Evolutionary conservation across 2,113 vertebrate genomes (phyloP).

Genomic region (Columbina picui): DNA sequence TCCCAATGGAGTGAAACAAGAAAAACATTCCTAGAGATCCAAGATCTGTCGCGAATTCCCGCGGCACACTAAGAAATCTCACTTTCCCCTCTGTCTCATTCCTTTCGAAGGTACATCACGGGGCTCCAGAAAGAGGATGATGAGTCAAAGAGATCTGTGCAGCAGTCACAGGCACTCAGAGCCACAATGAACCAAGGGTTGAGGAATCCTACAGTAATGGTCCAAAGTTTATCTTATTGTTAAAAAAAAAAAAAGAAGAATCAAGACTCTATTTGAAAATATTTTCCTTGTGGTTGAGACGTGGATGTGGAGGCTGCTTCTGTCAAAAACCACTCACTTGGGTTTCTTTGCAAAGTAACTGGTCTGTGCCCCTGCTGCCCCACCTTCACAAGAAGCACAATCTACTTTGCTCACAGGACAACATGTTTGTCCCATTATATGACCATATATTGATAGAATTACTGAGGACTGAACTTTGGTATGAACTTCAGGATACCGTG

Average conservation of each 20-base stretch:
- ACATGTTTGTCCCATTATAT: neutral
- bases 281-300: neutral
- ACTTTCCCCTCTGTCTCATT: conserved; percentile 1
- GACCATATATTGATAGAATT: neutral
- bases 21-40: conserved; percentile 56
- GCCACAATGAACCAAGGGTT: neutral
- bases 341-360: neutral
- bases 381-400: neutral
- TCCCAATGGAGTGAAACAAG: conserved; percentile 59
- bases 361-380: neutral
- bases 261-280: neutral
- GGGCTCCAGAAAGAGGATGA: neutral
- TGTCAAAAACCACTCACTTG: neutral
- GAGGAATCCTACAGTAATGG: neutral
- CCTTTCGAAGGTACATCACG: neutral
- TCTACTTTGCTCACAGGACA: neutral
- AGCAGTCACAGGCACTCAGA: neutral
- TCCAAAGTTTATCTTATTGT: neutral
- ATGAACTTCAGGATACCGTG: neutral
- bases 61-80: neutral
- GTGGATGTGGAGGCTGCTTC: neutral
- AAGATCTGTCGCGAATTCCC: neutral
- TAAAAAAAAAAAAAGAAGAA: neutral
- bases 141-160: neutral
- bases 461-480: neutral